Conservation (phyloP, 2,888 invertebrate genomes). For the Drosophila macrospina region DNA sequence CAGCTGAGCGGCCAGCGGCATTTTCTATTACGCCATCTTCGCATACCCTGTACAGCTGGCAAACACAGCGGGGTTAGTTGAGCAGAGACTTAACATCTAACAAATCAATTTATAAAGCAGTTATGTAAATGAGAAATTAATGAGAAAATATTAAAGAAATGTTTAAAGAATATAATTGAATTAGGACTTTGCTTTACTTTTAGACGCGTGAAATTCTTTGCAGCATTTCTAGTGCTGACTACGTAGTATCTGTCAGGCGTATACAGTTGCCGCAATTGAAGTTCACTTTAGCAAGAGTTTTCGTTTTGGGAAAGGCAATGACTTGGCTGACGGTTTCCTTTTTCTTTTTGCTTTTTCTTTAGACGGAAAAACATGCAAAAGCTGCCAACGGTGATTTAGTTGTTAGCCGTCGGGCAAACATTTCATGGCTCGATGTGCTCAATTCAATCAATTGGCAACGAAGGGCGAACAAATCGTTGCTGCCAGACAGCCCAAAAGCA, state of each 20-base stretch:
- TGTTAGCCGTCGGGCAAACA: constrained; percentile 78
- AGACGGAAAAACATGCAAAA: constrained; percentile 55
- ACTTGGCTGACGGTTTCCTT: constrained; percentile 44
- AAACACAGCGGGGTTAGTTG: background rate
- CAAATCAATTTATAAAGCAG: too few species aligned
- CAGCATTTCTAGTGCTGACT: background rate
- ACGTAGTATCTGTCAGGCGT: constrained; percentile 11
- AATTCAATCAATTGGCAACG: constrained; percentile 76
- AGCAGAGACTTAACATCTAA: too few species aligned
- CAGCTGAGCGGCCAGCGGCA: constrained; percentile 39
- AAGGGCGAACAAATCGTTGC: constrained; percentile 61
- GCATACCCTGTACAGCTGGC: constrained; percentile 15
- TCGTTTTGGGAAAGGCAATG: constrained; percentile 13
- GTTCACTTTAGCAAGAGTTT: background rate
- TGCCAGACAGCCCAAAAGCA: constrained; percentile 51
- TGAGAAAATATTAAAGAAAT: too few species aligned
- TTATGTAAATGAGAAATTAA: too few species aligned
- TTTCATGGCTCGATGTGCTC: constrained; percentile 79
- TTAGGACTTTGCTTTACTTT: too few species aligned
- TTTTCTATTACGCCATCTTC: constrained; percentile 66
- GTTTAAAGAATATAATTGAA: too few species aligned
- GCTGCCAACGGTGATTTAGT: constrained; percentile 77
- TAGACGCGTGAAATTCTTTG: background rate
- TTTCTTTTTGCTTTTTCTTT: background rate
- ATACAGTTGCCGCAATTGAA: background rate